A percentile compares a stretch with the other conserved stretches of the same genome.
phyloP scores from a whole-genome alignment of 2,888 invertebrate genomes.

The Tenthredo scrophulariae region DNA sequence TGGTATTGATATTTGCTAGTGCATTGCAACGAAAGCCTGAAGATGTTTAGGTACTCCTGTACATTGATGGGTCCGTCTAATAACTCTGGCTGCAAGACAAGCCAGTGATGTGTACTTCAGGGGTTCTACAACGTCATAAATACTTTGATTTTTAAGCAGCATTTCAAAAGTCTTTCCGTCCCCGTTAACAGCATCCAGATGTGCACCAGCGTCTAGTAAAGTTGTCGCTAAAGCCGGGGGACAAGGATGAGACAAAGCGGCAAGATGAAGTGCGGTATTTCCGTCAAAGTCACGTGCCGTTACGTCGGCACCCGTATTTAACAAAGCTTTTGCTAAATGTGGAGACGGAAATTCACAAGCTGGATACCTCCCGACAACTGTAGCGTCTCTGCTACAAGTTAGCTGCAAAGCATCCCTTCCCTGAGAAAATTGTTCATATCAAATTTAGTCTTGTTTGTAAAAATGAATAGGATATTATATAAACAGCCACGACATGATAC shows the following conservation, averaged over 20 bases:
- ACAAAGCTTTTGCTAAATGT: conserved; percentile 86
- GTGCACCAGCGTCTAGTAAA: conserved; percentile 90
- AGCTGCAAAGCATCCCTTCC: conserved; percentile 89
- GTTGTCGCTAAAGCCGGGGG: conserved; percentile 86
- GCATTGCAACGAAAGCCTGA: conserved; percentile 69
- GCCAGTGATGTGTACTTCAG: conserved; percentile 89
- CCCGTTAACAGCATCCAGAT: conserved; percentile 90
- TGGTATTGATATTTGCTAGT: conserved; percentile 60
- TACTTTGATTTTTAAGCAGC: conserved; percentile 82
- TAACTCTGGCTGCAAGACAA: conserved; percentile 91
- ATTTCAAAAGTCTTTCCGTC: conserved; percentile 88
- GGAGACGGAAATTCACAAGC: conserved; percentile 86
- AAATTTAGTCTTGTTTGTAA: background rate
- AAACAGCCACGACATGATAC: background rate
- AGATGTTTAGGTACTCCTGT: conserved; percentile 69
- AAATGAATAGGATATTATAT: background rate
- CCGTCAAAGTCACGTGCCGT: conserved; percentile 90
- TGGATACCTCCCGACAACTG: conserved; percentile 84
- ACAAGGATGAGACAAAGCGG: conserved; percentile 87
- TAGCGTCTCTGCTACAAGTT: conserved; percentile 89
- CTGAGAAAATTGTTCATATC: conserved; percentile 72
- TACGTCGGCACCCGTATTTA: conserved; percentile 91
- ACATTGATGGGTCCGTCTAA: conserved; percentile 78
- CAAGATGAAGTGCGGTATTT: conserved; percentile 93
- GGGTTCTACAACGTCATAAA: conserved; percentile 86